Percentiles rank a stretch among this genome's conserved stretches.
Evolutionary conservation across 2,113 vertebrate species (phyloP).

Genomic region (Apaloderma vittatum): DNA sequence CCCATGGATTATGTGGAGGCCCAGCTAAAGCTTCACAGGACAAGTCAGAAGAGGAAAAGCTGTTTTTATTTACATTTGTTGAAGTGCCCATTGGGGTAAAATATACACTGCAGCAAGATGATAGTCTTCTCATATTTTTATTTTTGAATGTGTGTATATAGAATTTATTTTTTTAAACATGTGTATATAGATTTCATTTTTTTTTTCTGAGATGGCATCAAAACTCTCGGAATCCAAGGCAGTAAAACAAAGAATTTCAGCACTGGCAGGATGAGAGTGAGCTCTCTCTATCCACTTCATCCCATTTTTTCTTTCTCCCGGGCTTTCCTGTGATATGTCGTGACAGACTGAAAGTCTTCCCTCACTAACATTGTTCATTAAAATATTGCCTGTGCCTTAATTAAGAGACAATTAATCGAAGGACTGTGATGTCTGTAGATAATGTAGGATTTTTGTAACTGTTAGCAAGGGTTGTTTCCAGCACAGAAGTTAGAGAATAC

Average conservation of each 20-base stretch:
- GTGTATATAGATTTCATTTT: too few species aligned
- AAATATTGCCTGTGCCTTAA: not conserved
- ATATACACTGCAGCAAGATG: constrained; percentile 5
- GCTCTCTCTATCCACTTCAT: rapidly evolving
- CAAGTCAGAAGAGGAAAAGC: constrained; percentile 43
- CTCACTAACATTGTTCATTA: rapidly evolving
- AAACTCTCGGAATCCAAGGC: not conserved
- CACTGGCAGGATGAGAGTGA: not conserved
- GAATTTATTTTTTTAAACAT: not conserved
- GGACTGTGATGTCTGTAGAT: not conserved
- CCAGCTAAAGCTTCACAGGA: constrained; percentile 52
- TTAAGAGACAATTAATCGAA: not conserved
- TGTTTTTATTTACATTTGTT: constrained; percentile 75
- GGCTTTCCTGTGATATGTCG: not conserved
- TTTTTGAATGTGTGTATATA: not conserved
- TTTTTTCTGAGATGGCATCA: not conserved
- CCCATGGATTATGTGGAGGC: constrained; percentile 72
- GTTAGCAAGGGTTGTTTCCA: not conserved
- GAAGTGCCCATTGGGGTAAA: constrained; percentile 56
- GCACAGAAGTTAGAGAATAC: not conserved
- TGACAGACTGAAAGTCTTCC: not conserved
- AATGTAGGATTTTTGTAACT: not conserved
- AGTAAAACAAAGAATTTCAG: not conserved
- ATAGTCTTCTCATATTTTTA: not conserved
- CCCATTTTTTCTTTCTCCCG: not conserved